Evolutionary conservation across 2,113 vertebrate genomes (phyloP).

Genomic region (Electrona antarctica): DNA sequence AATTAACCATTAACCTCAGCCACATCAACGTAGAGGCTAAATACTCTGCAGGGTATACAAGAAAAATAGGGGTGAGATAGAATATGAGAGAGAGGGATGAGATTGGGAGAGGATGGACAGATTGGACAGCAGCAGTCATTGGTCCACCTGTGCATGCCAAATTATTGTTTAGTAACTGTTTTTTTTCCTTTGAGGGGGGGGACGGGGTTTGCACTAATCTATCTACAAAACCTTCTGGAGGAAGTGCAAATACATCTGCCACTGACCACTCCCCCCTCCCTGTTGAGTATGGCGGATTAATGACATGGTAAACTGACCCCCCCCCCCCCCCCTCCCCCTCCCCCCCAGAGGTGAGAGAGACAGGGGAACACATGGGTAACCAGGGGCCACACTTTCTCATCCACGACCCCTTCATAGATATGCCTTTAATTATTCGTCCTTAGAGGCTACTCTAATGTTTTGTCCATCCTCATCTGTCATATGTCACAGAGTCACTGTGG

Average conservation of each 20-base stretch:
- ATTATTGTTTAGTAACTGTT: slow-evolving; percentile 71
- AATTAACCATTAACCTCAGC: slow-evolving; percentile 61
- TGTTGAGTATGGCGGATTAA: slow-evolving; percentile 71
- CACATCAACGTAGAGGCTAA: slow-evolving; percentile 50
- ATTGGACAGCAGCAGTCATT: too few relatives aligned
- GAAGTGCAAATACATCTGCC: slow-evolving; percentile 75
- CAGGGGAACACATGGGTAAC: slow-evolving; percentile 55
- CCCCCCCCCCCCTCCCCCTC: slow-evolving; percentile 38
- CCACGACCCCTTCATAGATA: slow-evolving; percentile 19
- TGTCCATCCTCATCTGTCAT: slow-evolving; percentile 31
- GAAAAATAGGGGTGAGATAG: slow-evolving; percentile 41
- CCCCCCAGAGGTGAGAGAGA: slow-evolving; percentile 23
- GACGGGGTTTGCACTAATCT: slow-evolving; percentile 76
- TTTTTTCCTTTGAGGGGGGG: slow-evolving; percentile 16
- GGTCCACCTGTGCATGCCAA: slow-evolving; percentile 67
- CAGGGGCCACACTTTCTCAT: slow-evolving; percentile 37
- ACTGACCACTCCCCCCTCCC: slow-evolving; percentile 65
- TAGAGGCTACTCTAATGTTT: slow-evolving; percentile 10
- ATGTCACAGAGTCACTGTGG: slow-evolving; percentile 14
- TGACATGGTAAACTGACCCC: slow-evolving; percentile 67
- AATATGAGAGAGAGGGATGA: slow-evolving; percentile 46
- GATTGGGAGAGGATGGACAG: too few relatives aligned
- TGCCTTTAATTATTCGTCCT: slow-evolving; percentile 20
- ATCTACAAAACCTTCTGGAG: slow-evolving; percentile 79
- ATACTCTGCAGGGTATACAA: slow-evolving; percentile 35